Percentiles rank a stretch among this genome's conserved stretches.
These are phyloP conservation scores for Artibeus jamaicensis DNA, from an alignment of 2,797 vertebrate species.

Conservation along the genomic window DNA sequence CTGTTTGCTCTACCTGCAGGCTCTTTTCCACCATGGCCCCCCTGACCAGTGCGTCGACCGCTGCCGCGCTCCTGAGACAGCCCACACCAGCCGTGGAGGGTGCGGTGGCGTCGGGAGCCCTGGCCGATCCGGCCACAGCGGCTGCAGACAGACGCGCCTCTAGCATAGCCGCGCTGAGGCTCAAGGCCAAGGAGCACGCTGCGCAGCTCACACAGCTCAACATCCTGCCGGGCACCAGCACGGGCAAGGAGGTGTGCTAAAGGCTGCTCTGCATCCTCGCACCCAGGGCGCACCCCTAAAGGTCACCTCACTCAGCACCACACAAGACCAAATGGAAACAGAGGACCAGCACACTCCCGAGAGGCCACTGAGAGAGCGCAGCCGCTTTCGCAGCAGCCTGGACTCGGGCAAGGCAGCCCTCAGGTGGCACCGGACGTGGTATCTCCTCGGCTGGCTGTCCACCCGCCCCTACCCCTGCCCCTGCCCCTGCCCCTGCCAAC, in stretches of 20 bases:
- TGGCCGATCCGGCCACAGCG: slow-evolving; percentile 89
- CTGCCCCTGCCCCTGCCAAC: neutral
- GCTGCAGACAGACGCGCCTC: slow-evolving; percentile 96
- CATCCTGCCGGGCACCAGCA: slow-evolving; percentile 91
- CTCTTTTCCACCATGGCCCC: slow-evolving; percentile 98
- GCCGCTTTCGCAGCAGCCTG: slow-evolving; percentile 70
- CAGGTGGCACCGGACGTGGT: slow-evolving; percentile 62
- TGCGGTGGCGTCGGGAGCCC: slow-evolving; percentile 88
- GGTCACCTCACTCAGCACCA: slow-evolving; percentile 78
- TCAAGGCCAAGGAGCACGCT: slow-evolving; percentile 99
- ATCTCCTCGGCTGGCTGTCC: slow-evolving; percentile 77
- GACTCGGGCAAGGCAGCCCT: slow-evolving; percentile 50
- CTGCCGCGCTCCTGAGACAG: slow-evolving; percentile 93
- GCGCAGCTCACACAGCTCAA: slow-evolving; percentile 98
- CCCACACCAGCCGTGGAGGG: slow-evolving; percentile 90
- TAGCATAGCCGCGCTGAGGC: slow-evolving; percentile 96
- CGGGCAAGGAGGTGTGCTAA: slow-evolving; percentile 99
- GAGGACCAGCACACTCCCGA: slow-evolving; percentile 79
- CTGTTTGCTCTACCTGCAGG: slow-evolving; percentile 84
- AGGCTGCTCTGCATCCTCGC: slow-evolving; percentile 55
- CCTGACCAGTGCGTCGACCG: slow-evolving; percentile 95
- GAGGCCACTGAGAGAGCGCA: slow-evolving; percentile 61
- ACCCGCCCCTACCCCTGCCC: slow-evolving; percentile 9
- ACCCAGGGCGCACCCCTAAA: slow-evolving; percentile 63
- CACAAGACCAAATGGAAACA: slow-evolving; percentile 84